Base-by-base conservation (phyloP, 2,888 invertebrate genomes). In the Disparrhopalites patrizii region DNA sequence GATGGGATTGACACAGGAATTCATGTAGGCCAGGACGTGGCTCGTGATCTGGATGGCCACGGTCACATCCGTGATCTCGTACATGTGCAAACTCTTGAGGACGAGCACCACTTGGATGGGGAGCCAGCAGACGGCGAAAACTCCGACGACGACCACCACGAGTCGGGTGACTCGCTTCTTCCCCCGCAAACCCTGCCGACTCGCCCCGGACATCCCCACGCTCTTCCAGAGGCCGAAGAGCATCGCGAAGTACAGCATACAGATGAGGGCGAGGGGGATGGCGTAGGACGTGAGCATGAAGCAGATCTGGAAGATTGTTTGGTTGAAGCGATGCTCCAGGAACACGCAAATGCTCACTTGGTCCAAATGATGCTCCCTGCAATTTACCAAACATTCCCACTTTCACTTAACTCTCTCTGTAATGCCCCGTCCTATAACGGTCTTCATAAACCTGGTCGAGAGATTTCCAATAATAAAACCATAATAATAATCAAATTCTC, bases 41-140 rank as follows among this genome's bases (percentile, higher is more conserved):
- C 87, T 85, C 58, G 87, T 84, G 70, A 90, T 89, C 81, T 90
- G 90, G 28, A 88, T 82, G 68, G 87, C 86, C 76, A 90, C 87
- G 60, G 86, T 85, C 77, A 85, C 82, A 28, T 81, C 78, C 0
- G 86, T 86, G 73, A 87, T 85, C 72, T 86, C 85, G 81, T 90
- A 91, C 55, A 82, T 79, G 70, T 86, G 84, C 72, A 91, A 80
- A 18, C 89, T 87, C 79, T 91, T 90, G 73, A 89, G 82, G 64
- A 91, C 85, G 72, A 91, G 83, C 70, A 91, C 89, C 67, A 93
- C 88, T 83, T 94, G 93, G 77, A 96, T 91, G 28, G 96, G 96
- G 76, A 90, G 86, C 95, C 95, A 95, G 81, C 94, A 93, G 47
- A 93, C 84, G 23, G 94, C 93, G 80, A 96, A 96, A 55, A 92